These are phyloP conservation scores for Sebastes kiyomatsui DNA, from an alignment of 2,797 vertebrate species.

Conservation along the genomic window DNA sequence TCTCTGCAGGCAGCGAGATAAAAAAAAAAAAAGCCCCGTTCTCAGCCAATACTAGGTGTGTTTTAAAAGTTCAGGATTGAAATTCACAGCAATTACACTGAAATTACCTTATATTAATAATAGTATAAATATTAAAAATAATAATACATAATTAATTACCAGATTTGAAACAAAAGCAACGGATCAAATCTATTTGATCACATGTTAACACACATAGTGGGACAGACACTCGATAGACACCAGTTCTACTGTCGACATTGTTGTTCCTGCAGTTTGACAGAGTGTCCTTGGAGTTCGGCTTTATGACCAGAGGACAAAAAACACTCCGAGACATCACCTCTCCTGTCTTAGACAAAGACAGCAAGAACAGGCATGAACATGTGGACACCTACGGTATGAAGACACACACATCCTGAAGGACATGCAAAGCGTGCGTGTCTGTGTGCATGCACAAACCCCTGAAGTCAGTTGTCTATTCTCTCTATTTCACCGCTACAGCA, in stretches of 20 bases:
- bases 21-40: background rate
- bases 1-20: background rate
- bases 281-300: conserved; percentile 86
- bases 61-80: background rate
- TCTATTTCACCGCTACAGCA: conserved; percentile 44
- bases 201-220: background rate
- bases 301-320: conserved; percentile 86
- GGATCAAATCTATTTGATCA: background rate
- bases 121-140: background rate
- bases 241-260: conserved; percentile 80
- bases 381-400: conserved; percentile 19
- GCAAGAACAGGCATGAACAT: conserved; percentile 26
- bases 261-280: conserved; percentile 88
- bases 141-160: background rate
- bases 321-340: conserved; percentile 88
- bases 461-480: conserved; percentile 40
- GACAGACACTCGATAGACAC: conserved; percentile 86
- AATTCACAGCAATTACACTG: background rate
- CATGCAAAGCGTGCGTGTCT: background rate
- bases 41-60: background rate
- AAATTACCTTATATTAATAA: background rate
- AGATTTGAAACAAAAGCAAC: background rate
- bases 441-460: background rate
- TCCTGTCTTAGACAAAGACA: conserved; percentile 80
- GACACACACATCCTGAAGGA: conserved; percentile 35